These are phyloP conservation scores for Amphiura filiformis DNA, from an alignment of 35 echinoderm and acorn worm species.

Conservation along the genomic window DNA sequence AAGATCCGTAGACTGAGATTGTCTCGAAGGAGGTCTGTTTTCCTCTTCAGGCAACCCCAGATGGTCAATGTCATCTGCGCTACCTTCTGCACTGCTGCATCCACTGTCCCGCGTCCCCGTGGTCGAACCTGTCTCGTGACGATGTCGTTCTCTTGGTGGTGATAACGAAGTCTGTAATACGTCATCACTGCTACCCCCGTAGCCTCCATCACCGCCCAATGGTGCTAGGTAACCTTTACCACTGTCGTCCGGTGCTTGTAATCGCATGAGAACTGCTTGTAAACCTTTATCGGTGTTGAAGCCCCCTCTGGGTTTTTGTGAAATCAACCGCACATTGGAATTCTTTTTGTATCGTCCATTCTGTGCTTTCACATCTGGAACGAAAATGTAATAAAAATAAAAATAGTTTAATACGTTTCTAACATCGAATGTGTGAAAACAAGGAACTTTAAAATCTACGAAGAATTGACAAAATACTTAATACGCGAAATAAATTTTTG, in stretches of 20 bases:
- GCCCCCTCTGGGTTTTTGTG: neutral
- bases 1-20: neutral
- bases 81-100: neutral
- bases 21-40: neutral
- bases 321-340: neutral
- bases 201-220: neutral
- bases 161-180: neutral
- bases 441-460: too few species aligned
- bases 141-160: neutral
- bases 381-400: too few species aligned
- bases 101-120: neutral
- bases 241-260: neutral
- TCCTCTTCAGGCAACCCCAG: neutral
- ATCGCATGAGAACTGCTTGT: neutral
- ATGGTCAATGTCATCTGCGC: neutral
- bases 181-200: conserved; percentile 1
- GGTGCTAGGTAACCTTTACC: neutral
- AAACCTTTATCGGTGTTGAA: neutral
- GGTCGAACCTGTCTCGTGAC: neutral
- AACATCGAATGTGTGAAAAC: too few species aligned
- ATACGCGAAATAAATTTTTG: too few species aligned
- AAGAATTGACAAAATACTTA: too few species aligned
- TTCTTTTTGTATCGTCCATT: neutral
- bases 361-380: neutral
- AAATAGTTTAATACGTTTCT: too few species aligned